phyloP scores from a whole-genome alignment of 37 sponge, comb jelly and placozoan genomes.

The Beroe forskalii region DNA sequence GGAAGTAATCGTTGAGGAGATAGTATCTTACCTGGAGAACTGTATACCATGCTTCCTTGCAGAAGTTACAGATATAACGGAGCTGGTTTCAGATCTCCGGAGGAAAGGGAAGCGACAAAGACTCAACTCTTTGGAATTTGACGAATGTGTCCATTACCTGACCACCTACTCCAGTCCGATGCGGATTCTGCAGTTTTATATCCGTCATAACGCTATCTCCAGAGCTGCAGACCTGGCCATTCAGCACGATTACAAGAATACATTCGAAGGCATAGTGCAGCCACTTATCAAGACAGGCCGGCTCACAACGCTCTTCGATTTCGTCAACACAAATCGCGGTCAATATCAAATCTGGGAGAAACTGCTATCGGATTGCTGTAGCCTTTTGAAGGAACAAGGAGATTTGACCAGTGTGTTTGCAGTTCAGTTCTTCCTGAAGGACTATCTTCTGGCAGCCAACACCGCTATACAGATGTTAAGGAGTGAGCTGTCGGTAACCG shows the following conservation, averaged over 20 bases:
- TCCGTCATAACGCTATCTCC: slow-evolving; percentile 72
- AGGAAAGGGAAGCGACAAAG: slow-evolving; percentile 48
- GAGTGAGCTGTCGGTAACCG: slow-evolving; percentile 17
- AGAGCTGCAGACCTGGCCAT: slow-evolving; percentile 77
- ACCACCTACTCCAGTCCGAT: slow-evolving; percentile 73
- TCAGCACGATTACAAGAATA: slow-evolving; percentile 64
- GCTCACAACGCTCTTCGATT: slow-evolving; percentile 16
- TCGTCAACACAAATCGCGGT: slow-evolving; percentile 45
- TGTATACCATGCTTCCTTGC: slow-evolving; percentile 53
- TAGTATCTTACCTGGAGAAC: slow-evolving; percentile 2
- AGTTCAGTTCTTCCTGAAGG: slow-evolving; percentile 37
- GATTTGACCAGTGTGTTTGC: slow-evolving; percentile 20
- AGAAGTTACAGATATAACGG: not conserved
- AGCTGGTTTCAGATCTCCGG: slow-evolving; percentile 9
- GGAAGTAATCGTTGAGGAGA: slow-evolving; percentile 6
- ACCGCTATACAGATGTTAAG: slow-evolving; percentile 27
- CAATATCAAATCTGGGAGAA: slow-evolving; percentile 22
- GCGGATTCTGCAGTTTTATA: slow-evolving; percentile 75
- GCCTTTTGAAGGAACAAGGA: not conserved
- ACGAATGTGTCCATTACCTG: slow-evolving; percentile 88
- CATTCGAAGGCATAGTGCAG: not conserved
- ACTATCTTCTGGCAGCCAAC: slow-evolving; percentile 15
- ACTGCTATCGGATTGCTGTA: slow-evolving; percentile 8
- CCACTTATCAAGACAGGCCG: slow-evolving; percentile 48
- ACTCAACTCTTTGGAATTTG: slow-evolving; percentile 72